Evolutionary conservation across 2,113 vertebrate species (phyloP), one percentile per base, ranked within the genome.

Genomic region (Tinamus guttatus): DNA sequence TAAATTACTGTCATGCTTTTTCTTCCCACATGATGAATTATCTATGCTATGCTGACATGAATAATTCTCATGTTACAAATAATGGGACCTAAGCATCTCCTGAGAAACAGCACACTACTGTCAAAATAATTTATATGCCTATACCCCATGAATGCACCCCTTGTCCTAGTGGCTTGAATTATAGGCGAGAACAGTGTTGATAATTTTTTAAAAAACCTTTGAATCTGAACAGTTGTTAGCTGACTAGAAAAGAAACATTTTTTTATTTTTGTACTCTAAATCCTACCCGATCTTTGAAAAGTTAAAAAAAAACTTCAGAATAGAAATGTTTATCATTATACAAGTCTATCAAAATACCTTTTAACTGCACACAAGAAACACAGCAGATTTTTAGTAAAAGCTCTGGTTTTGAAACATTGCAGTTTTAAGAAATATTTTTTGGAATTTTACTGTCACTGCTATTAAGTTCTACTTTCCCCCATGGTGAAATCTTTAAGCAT

Each of bases 81-180:
- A 94, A 91, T 5, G 32, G 38, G 56, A 89, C n/a, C 19, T 75
- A 49, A 32, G 56, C 28, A 87, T 76, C 47, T 85, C 80, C 64
- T 41, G 47, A 95, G 90, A 93, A 93, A 93, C 27, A 89, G 60
- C 77, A 75, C 28, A 70, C 24, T 38, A 20, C 64, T 96, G 71
- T 88, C 95, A 95, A 93, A 81, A 79, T 87, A 89, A 97, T 68
- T 92, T 86, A 91, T 94, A 78, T 84, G 81, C 81, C 85, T 91
- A 41, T 49, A 93, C 25, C 22, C 74, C 85, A 83, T 43, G 75
- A 96, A 95, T 67, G 45, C 38, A 81, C 14, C 34, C 54, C 58
- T 89, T 96, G 75, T 84, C 93, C 80, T 70, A 67, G 54, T 21
- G 60, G 69, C 24, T 86, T 94, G 82, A 95, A 75, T 81, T 89